Conservation (phyloP, 1,140 invertebrate species). For the Limonius californicus region DNA sequence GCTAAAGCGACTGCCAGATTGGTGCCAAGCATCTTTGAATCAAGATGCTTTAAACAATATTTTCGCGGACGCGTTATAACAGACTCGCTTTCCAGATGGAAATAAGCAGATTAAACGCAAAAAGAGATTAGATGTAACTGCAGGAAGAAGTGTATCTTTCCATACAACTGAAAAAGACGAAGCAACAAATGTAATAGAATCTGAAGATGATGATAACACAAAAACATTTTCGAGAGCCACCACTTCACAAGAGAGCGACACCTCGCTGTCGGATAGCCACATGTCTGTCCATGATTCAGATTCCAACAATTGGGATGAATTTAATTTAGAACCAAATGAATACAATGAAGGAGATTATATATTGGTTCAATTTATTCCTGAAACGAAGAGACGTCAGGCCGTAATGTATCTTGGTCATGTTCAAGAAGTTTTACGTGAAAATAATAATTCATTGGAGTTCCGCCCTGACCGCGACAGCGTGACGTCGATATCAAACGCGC, state of each 20-base stretch:
- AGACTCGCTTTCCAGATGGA: background rate
- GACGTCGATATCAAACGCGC: no score
- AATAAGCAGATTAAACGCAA: background rate
- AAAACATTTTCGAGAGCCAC: background rate
- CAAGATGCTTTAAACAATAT: no score
- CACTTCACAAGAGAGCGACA: background rate
- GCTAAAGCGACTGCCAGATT: no score
- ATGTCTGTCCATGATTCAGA: background rate
- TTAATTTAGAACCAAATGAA: background rate
- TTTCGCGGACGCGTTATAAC: no score
- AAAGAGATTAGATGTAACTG: background rate
- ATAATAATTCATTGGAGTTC: no score
- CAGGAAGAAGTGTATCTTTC: background rate
- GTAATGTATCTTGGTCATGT: background rate
- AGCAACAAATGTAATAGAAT: background rate
- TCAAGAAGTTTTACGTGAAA: background rate
- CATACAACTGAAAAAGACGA: background rate
- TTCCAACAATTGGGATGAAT: background rate
- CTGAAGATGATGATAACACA: background rate
- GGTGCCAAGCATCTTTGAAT: no score
- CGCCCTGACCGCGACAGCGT: no score
- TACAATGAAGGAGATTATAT: background rate
- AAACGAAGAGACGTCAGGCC: background rate
- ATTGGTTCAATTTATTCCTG: background rate
- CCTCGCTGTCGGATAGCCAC: background rate